A percentile compares a stretch with the other conserved stretches of the same genome.
These are phyloP conservation scores for Macrophya annulata DNA, from an alignment of 2,888 invertebrate genomes.

Conservation along the genomic window DNA sequence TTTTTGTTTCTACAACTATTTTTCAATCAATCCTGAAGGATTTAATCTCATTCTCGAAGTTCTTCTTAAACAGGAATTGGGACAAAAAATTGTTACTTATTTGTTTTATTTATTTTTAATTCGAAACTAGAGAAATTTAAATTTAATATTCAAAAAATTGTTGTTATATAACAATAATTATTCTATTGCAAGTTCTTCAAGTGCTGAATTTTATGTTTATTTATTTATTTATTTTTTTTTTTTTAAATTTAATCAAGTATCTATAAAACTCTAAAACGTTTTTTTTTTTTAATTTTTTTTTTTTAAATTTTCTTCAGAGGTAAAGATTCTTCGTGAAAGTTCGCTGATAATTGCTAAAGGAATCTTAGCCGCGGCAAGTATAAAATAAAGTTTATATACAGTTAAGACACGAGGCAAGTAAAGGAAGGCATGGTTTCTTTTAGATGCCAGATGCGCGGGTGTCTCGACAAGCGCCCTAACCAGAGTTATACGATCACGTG, in stretches of 20 bases:
- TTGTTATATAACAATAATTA: background rate
- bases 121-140: background rate
- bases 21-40: background rate
- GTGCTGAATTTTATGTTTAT: background rate
- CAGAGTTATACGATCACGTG: slow-evolving; percentile 50
- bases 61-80: too few species aligned
- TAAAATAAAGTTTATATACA: too few species aligned
- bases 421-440: slow-evolving; percentile 51
- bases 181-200: background rate
- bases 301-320: background rate
- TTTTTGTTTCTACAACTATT: background rate
- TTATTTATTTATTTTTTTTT: background rate
- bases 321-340: background rate
- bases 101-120: too few species aligned
- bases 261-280: background rate
- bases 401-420: slow-evolving; percentile 29
- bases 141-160: background rate
- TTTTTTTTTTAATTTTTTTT: background rate
- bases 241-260: background rate
- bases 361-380: background rate
- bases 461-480: slow-evolving; percentile 59
- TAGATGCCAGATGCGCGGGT: slow-evolving; percentile 67
- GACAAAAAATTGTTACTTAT: too few species aligned
- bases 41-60: background rate
- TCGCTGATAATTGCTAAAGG: background rate